phyloP scores from a whole-genome alignment of 2,888 invertebrate species.

The Caenorhabditis sulstoni region DNA sequence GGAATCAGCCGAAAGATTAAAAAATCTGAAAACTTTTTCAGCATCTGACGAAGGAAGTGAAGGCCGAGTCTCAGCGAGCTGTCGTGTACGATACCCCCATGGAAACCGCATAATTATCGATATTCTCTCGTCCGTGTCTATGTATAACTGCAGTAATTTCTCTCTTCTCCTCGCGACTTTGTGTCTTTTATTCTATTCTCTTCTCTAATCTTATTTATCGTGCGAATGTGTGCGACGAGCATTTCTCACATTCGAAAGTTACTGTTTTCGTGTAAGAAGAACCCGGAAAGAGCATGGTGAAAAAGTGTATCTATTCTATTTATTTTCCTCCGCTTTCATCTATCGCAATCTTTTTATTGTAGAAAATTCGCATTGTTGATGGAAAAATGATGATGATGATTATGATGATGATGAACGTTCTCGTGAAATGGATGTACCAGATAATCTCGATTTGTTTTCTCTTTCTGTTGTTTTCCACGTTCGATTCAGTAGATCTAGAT shows the following conservation, averaged over 20 bases:
- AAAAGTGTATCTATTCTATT: neutral
- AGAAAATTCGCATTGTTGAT: neutral
- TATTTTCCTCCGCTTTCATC: conserved; percentile 10
- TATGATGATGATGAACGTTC: too few species aligned
- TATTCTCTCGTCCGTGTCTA: neutral
- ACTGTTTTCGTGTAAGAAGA: too few species aligned
- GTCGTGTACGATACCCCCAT: conserved; percentile 59
- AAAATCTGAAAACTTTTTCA: conserved; percentile 22
- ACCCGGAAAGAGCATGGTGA: too few species aligned
- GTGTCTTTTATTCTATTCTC: neutral
- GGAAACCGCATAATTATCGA: conserved; percentile 44
- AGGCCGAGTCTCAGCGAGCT: conserved; percentile 50
- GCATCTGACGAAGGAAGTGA: conserved; percentile 40
- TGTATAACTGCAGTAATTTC: neutral
- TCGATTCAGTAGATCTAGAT: too few species aligned
- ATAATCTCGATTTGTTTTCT: neutral
- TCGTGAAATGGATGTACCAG: too few species aligned
- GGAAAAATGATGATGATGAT: neutral
- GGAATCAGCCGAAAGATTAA: neutral
- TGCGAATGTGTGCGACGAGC: too few species aligned
- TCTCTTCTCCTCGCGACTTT: neutral
- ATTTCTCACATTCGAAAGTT: neutral
- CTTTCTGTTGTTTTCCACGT: neutral
- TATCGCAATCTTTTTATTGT: neutral
- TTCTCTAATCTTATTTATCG: neutral